Base-by-base conservation (phyloP, 2,888 invertebrate genomes). In the Oxycera nigricornis region DNA sequence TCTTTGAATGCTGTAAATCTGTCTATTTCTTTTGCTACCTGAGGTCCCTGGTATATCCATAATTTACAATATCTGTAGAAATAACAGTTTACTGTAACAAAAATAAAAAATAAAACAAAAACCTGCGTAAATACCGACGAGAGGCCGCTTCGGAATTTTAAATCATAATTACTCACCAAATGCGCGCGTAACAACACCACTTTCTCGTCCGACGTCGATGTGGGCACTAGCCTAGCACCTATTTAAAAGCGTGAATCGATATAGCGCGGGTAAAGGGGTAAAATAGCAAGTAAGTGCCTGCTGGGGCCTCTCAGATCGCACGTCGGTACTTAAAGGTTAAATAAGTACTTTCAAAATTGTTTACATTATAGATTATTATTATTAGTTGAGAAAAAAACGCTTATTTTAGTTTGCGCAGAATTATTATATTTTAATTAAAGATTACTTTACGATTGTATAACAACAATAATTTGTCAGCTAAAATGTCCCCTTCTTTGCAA, bases 1-100 rank as follows among this genome's bases (percentile, higher is more conserved):
- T 59, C 28, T 28, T 59, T 59, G 59, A 59, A 59, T 59, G 59
- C 30, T 28, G 59, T 28, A n/a, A 59, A 59, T 59, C 28, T 6
- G 28, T 55, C 55, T 55, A 55, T 55, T 55, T 55, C 22, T 4
- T 55, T 55, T 55, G 24, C 22, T 55, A 55, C 22, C 55, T 17
- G 55, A 55, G 24, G 2, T 20, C 55, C 55, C 2, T 55, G 17
- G 22, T 55, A 22, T 0, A 1, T 55, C 55, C 55, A 22, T 17
- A 55, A 24, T 20, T 0, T 24, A n/a, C 17, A 55, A 55, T 55
- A 55, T 50, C 50, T 50, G 50, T 50, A n/a, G 24, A 55, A 28
- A 59, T 28, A 59, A 59, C 26, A 59, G 24, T 30, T 59, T 59
- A 59, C 6, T 59, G 24, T 26, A 59, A 59, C 28, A 59, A 59